Conservation (phyloP, 92 coral and sea anemone species). For the Hydrozoanthus gracilis region DNA sequence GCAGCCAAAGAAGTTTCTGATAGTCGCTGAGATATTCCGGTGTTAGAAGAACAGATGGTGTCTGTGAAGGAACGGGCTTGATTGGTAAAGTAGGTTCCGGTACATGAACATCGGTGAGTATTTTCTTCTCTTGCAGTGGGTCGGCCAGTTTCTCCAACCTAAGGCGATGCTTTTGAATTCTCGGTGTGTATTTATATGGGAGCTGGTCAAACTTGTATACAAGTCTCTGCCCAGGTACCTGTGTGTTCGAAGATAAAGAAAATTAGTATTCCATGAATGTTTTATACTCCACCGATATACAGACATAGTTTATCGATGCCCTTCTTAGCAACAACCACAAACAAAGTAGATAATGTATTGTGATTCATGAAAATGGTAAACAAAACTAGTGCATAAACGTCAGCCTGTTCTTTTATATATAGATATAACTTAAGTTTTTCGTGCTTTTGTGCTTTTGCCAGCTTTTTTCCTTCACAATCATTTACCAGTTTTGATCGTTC, state of each 20-base stretch:
- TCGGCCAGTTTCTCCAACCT: neutral
- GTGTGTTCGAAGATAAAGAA: neutral
- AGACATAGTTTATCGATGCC: too few relatives aligned
- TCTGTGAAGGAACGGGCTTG: neutral
- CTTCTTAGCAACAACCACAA: too few relatives aligned
- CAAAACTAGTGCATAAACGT: too few relatives aligned
- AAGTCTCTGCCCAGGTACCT: conserved; percentile 47
- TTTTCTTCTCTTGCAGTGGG: neutral
- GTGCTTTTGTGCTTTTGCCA: too few relatives aligned
- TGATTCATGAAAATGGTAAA: too few relatives aligned
- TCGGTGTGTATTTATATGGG: conserved; percentile 39
- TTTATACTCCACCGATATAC: too few relatives aligned
- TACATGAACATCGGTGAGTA: neutral
- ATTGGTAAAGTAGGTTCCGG: neutral
- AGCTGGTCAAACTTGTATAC: conserved; percentile 41
- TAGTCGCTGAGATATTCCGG: neutral
- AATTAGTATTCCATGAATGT: too few relatives aligned
- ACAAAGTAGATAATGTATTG: too few relatives aligned
- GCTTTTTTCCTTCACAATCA: too few relatives aligned
- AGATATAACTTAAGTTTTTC: too few relatives aligned
- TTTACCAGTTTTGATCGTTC: too few relatives aligned
- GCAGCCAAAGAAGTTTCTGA: neutral
- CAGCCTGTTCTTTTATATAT: too few relatives aligned
- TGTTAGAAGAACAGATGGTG: neutral
- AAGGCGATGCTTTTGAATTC: neutral